Percentiles rank a stretch among this genome's conserved stretches.
Evolutionary conservation across 2,888 invertebrate genomes (phyloP).

Genomic region (Cheilosia grossa): DNA sequence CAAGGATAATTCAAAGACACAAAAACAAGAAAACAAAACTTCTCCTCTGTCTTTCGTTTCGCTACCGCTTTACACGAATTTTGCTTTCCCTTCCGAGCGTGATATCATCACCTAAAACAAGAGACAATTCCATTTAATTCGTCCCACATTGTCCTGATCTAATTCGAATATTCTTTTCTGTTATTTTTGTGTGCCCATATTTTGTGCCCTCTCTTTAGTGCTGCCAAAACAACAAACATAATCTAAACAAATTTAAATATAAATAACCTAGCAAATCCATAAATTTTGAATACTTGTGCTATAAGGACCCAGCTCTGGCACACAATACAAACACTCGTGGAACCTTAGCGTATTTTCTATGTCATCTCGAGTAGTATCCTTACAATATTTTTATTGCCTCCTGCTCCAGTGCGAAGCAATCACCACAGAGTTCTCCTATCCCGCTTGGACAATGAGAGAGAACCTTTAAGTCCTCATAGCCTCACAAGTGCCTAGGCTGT

Average conservation of each 20-base stretch:
- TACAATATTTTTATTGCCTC: constrained; percentile 68
- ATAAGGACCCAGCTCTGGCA: constrained; percentile 28
- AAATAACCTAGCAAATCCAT: constrained; percentile 66
- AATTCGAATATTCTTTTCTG: constrained; percentile 43
- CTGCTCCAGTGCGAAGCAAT: constrained; percentile 40
- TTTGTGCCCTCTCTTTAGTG: not conserved
- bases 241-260: constrained; percentile 67
- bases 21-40: constrained; percentile 54
- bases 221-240: constrained; percentile 54
- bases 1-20: constrained; percentile 56
- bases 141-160: constrained; percentile 68
- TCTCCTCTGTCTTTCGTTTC: constrained; percentile 15
- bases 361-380: constrained; percentile 44
- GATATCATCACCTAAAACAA: constrained; percentile 70
- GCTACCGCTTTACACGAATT: constrained; percentile 6
- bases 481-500: constrained; percentile 37
- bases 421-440: constrained; percentile 34
- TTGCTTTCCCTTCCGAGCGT: constrained; percentile 49
- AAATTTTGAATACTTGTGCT: constrained; percentile 58
- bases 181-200: not conserved
- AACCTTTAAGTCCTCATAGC: constrained; percentile 49
- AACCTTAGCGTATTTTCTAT: constrained; percentile 23
- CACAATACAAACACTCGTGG: constrained; percentile 38
- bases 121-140: constrained; percentile 71
- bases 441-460: constrained; percentile 53